phyloP scores from a whole-genome alignment of 1,140 invertebrate genomes.

The Callitettix versicolor region DNA sequence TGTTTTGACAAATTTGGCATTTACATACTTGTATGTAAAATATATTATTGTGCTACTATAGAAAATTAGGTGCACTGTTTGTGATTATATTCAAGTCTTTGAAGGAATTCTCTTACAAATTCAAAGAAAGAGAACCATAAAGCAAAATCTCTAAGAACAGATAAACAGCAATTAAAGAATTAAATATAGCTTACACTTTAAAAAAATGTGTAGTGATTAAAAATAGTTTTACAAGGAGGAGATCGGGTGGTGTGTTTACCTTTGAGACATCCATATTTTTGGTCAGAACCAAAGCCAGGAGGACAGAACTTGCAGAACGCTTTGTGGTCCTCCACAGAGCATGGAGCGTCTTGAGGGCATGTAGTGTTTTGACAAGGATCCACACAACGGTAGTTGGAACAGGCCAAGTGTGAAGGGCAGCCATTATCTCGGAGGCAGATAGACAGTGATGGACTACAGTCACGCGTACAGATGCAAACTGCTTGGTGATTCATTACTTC shows the following conservation, averaged over 20 bases:
- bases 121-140: too few relatives aligned
- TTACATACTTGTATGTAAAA: too few relatives aligned
- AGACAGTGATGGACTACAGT: conserved; percentile 72
- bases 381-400: conserved; percentile 79
- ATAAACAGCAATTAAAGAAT: not conserved
- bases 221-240: not conserved
- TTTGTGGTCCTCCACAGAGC: conserved; percentile 85
- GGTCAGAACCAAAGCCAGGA: conserved; percentile 74
- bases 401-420: conserved; percentile 71
- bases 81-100: too few relatives aligned
- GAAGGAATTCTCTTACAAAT: too few relatives aligned
- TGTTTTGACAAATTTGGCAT: too few relatives aligned
- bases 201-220: not conserved
- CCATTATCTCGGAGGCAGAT: conserved; percentile 82
- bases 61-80: too few relatives aligned
- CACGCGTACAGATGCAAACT: conserved; percentile 73
- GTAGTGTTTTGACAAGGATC: conserved; percentile 72
- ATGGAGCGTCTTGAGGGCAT: conserved; percentile 71
- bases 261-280: conserved; percentile 87
- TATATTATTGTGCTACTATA: too few relatives aligned
- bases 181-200: not conserved
- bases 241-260: conserved; percentile 51
- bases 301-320: conserved; percentile 90
- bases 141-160: too few relatives aligned
- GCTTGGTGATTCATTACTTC: conserved; percentile 74